phyloP scores from a whole-genome alignment of 1,140 invertebrate species.

The Hirudo medicinalis region DNA sequence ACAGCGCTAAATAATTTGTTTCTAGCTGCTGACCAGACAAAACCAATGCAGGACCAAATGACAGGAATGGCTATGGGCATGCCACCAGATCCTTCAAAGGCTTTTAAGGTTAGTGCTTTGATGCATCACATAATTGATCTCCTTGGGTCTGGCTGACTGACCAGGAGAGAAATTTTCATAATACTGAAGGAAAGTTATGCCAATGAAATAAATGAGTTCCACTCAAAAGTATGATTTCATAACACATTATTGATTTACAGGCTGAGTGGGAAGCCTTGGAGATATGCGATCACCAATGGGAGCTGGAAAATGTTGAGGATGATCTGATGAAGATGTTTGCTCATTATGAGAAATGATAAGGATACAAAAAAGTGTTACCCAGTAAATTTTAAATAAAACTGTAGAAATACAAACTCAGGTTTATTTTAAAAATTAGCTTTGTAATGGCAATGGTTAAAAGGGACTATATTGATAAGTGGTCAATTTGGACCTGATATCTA shows the following conservation, averaged over 20 bases:
- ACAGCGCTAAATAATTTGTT: no score
- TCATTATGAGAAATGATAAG: not conserved
- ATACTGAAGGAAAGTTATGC: no score
- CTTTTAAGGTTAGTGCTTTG: slow-evolving; percentile 59
- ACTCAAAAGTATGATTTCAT: not conserved
- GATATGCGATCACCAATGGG: slow-evolving; percentile 84
- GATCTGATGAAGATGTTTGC: slow-evolving; percentile 40
- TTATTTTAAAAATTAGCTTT: no score
- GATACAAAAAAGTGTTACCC: not conserved
- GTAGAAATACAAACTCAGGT: no score
- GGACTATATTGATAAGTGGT: no score
- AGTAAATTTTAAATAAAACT: not conserved
- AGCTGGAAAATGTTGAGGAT: slow-evolving; percentile 61
- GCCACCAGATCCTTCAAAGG: slow-evolving; percentile 91
- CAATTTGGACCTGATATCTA: no score
- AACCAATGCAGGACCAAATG: slow-evolving; percentile 95
- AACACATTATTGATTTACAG: slow-evolving; percentile 25
- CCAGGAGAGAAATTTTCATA: no score
- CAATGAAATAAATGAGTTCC: not conserved
- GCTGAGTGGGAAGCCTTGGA: slow-evolving; percentile 98
- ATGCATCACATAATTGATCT: no score
- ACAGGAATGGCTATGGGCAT: slow-evolving; percentile 89
- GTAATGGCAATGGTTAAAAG: no score
- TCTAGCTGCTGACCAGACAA: slow-evolving; percentile 74
- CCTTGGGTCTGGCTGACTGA: no score